These are phyloP conservation scores for Oedothorax gibbosus DNA, from an alignment of 1,140 invertebrate species.

Conservation along the genomic window DNA sequence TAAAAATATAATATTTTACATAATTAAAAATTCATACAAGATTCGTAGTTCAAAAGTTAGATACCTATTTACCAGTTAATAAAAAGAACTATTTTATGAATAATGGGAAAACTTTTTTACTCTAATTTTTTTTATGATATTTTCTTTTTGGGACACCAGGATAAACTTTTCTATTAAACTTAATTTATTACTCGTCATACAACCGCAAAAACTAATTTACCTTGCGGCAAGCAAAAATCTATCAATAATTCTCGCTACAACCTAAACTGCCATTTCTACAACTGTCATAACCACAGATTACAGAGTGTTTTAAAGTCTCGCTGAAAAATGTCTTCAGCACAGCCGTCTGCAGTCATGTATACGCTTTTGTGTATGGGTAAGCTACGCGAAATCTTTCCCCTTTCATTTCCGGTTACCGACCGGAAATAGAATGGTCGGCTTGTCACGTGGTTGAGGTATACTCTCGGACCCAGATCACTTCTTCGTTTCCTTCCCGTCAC, in stretches of 20 bases:
- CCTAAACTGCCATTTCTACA: constrained; percentile 14
- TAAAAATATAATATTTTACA: no score
- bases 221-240: no score
- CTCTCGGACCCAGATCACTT: constrained; percentile 39
- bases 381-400: constrained; percentile 46
- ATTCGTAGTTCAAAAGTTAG: no score
- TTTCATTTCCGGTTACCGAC: constrained; percentile 55
- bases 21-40: no score
- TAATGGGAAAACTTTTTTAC: no score
- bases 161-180: not conserved
- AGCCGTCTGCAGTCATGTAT: constrained; percentile 56
- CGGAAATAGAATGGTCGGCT: constrained; percentile 55
- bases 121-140: no score
- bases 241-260: constrained; percentile 13
- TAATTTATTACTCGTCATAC: not conserved
- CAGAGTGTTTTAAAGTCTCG: constrained; percentile 44
- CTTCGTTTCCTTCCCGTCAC: constrained; percentile 39
- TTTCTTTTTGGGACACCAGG: not conserved
- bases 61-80: no score
- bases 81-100: no score
- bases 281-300: constrained; percentile 49
- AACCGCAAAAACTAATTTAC: not conserved
- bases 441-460: constrained; percentile 54
- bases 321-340: constrained; percentile 50
- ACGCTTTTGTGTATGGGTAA: constrained; percentile 47